phyloP scores from a whole-genome alignment of 2,113 vertebrate genomes.

The Pipa parva region DNA sequence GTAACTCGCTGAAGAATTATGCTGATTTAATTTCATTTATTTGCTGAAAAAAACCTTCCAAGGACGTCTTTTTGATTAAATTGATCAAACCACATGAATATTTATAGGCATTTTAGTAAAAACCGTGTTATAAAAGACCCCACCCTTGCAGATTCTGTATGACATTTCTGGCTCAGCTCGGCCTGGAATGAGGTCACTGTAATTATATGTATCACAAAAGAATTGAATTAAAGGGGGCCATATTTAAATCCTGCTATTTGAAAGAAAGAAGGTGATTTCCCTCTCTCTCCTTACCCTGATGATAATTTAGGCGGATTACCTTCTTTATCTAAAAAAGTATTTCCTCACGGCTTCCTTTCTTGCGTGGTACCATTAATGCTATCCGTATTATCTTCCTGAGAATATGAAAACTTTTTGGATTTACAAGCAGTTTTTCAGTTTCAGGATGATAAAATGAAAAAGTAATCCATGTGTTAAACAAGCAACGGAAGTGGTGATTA shows the following conservation, averaged over 20 bases:
- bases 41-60: conserved; percentile 24
- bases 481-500: too few relatives aligned
- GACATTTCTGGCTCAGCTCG: conserved; percentile 16
- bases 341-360: too few relatives aligned
- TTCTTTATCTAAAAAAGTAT: too few relatives aligned
- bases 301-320: too few relatives aligned
- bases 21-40: conserved; percentile 38
- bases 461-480: too few relatives aligned
- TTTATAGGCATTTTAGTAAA: conserved; percentile 30
- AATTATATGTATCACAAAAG: conserved; percentile 1
- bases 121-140: conserved; percentile 2
- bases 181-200: neutral
- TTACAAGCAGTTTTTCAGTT: too few relatives aligned
- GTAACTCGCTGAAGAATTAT: conserved; percentile 28
- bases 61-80: conserved; percentile 37
- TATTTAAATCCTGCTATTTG: neutral
- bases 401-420: too few relatives aligned
- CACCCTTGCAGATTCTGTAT: neutral
- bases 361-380: too few relatives aligned
- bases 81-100: conserved; percentile 26
- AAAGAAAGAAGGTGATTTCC: neutral
- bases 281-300: too few relatives aligned
- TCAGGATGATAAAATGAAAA: too few relatives aligned
- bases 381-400: too few relatives aligned
- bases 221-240: neutral